Evolutionary conservation across 2,797 vertebrate genomes (phyloP).

Genomic region (Amblyopsis hoosieri): DNA sequence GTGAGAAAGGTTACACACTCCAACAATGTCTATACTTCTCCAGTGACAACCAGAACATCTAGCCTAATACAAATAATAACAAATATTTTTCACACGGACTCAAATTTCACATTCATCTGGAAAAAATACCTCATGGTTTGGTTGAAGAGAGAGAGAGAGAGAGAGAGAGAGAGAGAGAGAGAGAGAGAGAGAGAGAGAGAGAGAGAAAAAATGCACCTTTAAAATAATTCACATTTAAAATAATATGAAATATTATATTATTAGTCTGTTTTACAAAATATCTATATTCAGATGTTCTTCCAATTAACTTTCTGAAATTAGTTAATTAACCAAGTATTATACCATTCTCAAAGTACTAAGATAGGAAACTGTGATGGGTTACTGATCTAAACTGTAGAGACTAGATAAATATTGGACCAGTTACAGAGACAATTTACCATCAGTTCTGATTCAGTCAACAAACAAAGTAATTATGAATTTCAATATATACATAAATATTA

Average conservation of each 20-base stretch:
- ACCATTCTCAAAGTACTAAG: too few relatives aligned
- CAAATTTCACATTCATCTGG: conserved; percentile 21
- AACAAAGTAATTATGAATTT: conserved; percentile 56
- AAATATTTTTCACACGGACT: neutral
- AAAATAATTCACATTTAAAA: neutral
- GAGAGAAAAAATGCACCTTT: conserved; percentile 19
- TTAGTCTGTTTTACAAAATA: neutral
- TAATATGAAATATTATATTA: neutral
- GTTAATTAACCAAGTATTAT: too few relatives aligned
- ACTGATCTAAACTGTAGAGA: too few relatives aligned
- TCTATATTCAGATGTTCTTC: too few relatives aligned
- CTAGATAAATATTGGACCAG: too few relatives aligned
- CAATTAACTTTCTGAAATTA: too few relatives aligned
- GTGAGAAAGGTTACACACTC: too few relatives aligned
- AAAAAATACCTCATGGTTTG: conserved; percentile 2
- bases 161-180: neutral
- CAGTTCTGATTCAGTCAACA: conserved; percentile 14
- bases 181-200: neutral
- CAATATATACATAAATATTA: conserved; percentile 70
- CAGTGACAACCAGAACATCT: conserved; percentile 5
- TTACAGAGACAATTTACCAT: neutral
- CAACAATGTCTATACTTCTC: neutral
- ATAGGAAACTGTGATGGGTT: too few relatives aligned
- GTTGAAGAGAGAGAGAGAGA: conserved; percentile 1
- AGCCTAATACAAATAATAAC: neutral